phyloP scores from a whole-genome alignment of 2,113 vertebrate species.

The Lepidothrix coronata region DNA sequence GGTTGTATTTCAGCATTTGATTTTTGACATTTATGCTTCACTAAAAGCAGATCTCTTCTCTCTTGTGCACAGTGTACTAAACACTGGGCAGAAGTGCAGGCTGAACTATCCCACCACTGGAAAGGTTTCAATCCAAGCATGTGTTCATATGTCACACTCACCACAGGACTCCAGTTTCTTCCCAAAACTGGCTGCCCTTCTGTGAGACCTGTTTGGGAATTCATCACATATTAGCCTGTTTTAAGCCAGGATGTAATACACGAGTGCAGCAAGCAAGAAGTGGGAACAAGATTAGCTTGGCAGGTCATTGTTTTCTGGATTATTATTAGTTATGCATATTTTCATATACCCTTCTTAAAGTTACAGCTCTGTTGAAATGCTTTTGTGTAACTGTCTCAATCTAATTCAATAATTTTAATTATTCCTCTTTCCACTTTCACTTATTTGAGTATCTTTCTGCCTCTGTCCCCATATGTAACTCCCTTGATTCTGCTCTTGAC shows the following conservation, averaged over 20 bases:
- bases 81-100: neutral
- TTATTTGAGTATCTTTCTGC: neutral
- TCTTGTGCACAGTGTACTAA: neutral
- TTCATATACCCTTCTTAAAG: neutral
- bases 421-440: neutral
- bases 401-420: neutral
- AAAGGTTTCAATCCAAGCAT: neutral
- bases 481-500: neutral
- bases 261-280: neutral
- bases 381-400: neutral
- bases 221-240: too few relatives aligned
- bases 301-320: neutral
- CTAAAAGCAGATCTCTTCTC: neutral
- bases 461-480: neutral
- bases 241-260: neutral
- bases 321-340: neutral
- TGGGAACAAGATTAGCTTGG: neutral
- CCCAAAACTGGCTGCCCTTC: neutral
- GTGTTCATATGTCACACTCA: neutral
- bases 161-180: neutral
- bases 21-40: neutral
- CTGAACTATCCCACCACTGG: neutral
- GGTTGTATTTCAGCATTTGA: neutral
- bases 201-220: neutral
- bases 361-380: neutral